Base-by-base conservation (phyloP, 1,140 invertebrate species). In the Pseudomyrmex concolor region DNA sequence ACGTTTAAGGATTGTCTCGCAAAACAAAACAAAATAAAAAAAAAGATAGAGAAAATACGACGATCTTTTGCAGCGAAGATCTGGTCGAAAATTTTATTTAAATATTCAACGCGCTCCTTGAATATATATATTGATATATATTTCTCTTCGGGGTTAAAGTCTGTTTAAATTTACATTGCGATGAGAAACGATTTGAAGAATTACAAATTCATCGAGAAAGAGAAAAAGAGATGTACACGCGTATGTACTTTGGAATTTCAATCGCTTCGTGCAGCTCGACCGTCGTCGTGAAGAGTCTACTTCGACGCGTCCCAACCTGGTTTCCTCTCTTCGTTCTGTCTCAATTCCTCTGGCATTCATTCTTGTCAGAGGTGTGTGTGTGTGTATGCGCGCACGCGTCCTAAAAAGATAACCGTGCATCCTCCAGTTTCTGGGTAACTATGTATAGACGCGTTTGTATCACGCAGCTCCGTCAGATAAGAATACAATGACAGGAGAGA, bases 401-500 rank as follows among this genome's bases (percentile, higher is more conserved):
- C 89, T 84, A 91, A 90, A 91, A 91, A 91, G 91, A 91, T 91
- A 91, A 91, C 89, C 85, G 86, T 78, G 71, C 84, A 90, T 78
- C 84, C 81, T 89, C 34, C 80, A 80, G 88, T 89, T 88, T 88
- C 86, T 86, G 74, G 86, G 84, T 76, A 63, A 72, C 76, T 74
- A 64, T 51, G 50, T 51, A 51, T 84, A 86, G 74, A 59, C 63
- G 51, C 60, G 86, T 82, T 85, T 15, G 63, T 57, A 80, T 87
- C 80, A 87, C 34, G 34, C 80, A 73, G 67, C 63, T 73, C 55
- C 48, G 19, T n/a, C 25, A 81, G 78, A 71, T 80, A 85, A 70
- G 60, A 45, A 72, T 62, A 66, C 63, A 81, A 83, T 83, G 45
- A 59, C 48, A 54, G 25, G 66, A 62, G 25, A 22, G 71, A 54